Conservation (phyloP, 2,888 invertebrate genomes). For the Temnothorax rugatulus region DNA sequence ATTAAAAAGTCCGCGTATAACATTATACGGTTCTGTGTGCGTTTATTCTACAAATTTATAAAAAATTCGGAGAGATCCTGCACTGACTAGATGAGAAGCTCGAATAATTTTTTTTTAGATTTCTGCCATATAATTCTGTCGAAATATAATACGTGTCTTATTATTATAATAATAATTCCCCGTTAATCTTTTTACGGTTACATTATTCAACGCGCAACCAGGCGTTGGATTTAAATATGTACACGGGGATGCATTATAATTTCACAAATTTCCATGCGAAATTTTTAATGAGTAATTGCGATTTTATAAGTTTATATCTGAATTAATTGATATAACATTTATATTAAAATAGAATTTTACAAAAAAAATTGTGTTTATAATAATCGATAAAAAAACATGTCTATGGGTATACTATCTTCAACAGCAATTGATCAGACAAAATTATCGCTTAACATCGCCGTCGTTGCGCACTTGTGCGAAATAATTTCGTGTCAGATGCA, state of each 20-base stretch:
- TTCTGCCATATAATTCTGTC: too few species aligned
- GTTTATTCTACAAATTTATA: background rate
- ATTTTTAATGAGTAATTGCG: background rate
- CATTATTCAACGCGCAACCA: background rate
- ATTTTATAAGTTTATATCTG: background rate
- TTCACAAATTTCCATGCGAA: background rate
- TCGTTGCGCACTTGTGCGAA: constrained; percentile 15
- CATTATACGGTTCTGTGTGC: background rate
- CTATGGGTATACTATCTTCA: background rate
- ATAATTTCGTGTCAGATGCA: constrained; percentile 43
- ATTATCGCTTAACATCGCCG: background rate
- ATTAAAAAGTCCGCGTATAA: background rate
- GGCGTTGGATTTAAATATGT: background rate
- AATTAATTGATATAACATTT: constrained; percentile 15
- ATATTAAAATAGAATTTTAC: background rate
- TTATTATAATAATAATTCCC: background rate
- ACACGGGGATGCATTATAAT: background rate
- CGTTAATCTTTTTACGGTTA: background rate
- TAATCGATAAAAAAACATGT: background rate
- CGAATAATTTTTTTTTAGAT: background rate
- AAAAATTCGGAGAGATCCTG: constrained; percentile 14
- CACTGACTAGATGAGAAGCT: background rate
- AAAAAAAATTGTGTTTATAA: background rate
- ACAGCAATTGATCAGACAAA: background rate
- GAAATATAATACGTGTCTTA: background rate